Conservation (phyloP, 2,888 invertebrate species). For the Hyposoter dolosus region DNA sequence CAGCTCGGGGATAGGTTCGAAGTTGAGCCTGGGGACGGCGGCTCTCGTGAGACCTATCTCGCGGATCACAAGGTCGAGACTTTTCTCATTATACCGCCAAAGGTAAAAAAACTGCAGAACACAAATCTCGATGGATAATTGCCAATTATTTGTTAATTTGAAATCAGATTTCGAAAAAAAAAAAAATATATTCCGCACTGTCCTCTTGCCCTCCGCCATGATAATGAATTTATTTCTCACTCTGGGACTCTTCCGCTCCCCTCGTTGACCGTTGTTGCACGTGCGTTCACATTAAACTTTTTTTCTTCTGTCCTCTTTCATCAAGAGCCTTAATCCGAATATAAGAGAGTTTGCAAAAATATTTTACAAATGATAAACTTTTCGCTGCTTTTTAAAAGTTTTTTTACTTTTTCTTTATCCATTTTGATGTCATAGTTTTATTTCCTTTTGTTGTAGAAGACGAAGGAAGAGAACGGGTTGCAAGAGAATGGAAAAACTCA, state of each 20-base stretch:
- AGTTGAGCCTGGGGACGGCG: conserved; percentile 94
- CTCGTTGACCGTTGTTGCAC: conserved; percentile 19
- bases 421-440: conserved; percentile 7
- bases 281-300: conserved; percentile 36
- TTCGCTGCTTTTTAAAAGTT: conserved; percentile 18
- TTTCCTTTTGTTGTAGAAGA: conserved; percentile 81
- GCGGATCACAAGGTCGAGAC: conserved; percentile 96
- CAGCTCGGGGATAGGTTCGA: conserved; percentile 93
- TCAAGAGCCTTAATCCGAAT: conserved; percentile 31
- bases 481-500: conserved; percentile 74
- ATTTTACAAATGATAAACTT: background rate
- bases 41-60: conserved; percentile 92
- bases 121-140: background rate
- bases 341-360: conserved; percentile 42
- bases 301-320: background rate
- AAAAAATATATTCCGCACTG: background rate
- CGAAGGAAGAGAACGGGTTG: conserved; percentile 77
- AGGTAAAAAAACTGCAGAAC: conserved; percentile 85
- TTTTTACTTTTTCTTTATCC: background rate
- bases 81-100: conserved; percentile 93
- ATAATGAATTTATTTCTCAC: conserved; percentile 13
- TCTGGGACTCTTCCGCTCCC: conserved; percentile 29
- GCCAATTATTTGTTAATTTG: background rate
- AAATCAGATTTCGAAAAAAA: background rate
- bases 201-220: background rate